A percentile compares a stretch with the other conserved stretches of the same genome.
phyloP scores from a whole-genome alignment of 2,888 invertebrate species.

The Dichetophora obliterata region DNA sequence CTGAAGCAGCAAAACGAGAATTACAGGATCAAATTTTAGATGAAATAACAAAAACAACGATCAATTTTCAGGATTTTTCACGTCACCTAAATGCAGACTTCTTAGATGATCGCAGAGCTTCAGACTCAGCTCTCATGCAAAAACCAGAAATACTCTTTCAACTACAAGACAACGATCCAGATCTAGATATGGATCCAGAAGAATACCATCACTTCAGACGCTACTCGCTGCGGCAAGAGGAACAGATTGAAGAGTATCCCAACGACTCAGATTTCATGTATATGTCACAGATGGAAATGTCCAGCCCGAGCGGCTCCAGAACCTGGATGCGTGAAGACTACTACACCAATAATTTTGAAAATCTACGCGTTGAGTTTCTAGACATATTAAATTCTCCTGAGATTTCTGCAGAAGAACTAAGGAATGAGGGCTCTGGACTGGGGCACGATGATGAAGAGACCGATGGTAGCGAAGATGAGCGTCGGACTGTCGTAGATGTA shows the following conservation, averaged over 20 bases:
- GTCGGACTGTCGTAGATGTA: constrained; percentile 67
- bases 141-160: constrained; percentile 57
- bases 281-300: constrained; percentile 62
- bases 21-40: constrained; percentile 61
- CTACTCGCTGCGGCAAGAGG: constrained; percentile 65
- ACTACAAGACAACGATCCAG: constrained; percentile 51
- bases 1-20: constrained; percentile 54
- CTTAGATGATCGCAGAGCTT: constrained; percentile 65
- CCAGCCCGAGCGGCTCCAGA: constrained; percentile 58
- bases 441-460: constrained; percentile 54
- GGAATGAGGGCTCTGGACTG: constrained; percentile 23
- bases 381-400: neutral
- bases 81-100: constrained; percentile 58
- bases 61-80: constrained; percentile 63
- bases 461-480: constrained; percentile 66
- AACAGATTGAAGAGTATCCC: constrained; percentile 65
- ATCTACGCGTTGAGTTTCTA: neutral
- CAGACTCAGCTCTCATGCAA: constrained; percentile 64
- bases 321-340: constrained; percentile 62
- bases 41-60: constrained; percentile 58
- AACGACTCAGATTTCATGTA: constrained; percentile 61
- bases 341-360: constrained; percentile 53
- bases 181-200: constrained; percentile 62
- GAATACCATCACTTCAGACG: constrained; percentile 68
- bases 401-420: constrained; percentile 6